Base-by-base conservation (phyloP, 2,113 vertebrate genomes). In the Dicrurus megarhynchus region DNA sequence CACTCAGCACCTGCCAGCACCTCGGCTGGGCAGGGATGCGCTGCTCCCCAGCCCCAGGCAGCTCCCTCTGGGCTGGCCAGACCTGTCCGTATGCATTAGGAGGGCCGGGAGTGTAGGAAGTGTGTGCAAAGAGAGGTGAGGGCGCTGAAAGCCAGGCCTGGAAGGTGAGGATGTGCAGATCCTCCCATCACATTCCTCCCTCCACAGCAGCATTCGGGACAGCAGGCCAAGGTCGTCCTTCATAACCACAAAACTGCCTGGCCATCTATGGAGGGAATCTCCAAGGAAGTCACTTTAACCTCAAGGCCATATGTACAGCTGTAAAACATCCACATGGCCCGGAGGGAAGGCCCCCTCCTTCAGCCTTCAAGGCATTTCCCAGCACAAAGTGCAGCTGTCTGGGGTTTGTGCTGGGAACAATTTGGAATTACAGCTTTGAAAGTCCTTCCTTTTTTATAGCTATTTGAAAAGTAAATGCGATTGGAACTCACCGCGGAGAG, bases 81-180 rank as follows among this genome's bases (percentile, higher is more conserved):
- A 16, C 18, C 50, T 15, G 18, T 44, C 59, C 14, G 1, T 18
- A 6, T 0, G 0, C 3, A 10, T 37, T 7, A 26, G 32, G 0
- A 65, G 64, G 11, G 41, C 41, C 49, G n/a, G 13, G 2, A 80
- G 69, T 1, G 8, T 69, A 53, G n/a, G 3, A 10, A 64, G 35
- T 0, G 12, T 5, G 20, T 10, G 13, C 24, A 39, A 19, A 57
- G 37, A 55, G 56, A 60, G 22, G 26, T 9, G 33, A 11, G 39
- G 32, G 24, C 0, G 11, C 39, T 50, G 50, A 63, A 78, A 91
- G 39, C 32, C 2, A 2, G 21, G 15, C 39, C 41, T 64, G 52
- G 20, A 65, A 93, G 63, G 49, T 39, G 53, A 79, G 49, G 53
- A 55, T 59, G 42, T 39, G 42, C 42, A 77, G 7, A 53, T 61